Evolutionary conservation across 2,113 vertebrate species (phyloP).

Genomic region (Caretta caretta): DNA sequence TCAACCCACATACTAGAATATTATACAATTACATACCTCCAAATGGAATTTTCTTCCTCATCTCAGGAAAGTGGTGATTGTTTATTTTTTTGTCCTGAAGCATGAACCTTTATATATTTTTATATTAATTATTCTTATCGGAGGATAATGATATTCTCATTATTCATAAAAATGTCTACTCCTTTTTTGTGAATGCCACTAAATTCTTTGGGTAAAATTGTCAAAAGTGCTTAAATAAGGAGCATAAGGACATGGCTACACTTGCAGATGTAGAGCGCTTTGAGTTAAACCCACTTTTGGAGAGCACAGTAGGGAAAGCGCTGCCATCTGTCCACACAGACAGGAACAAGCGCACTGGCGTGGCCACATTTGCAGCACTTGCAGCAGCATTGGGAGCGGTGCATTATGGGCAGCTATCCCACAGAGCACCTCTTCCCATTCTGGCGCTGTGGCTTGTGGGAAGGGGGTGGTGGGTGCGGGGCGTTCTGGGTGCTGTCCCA

Average conservation of each 20-base stretch:
- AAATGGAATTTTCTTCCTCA: neutral
- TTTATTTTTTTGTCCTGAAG: neutral
- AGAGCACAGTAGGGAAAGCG: too few species aligned
- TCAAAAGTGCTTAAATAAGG: neutral
- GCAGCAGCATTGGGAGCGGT: too few species aligned
- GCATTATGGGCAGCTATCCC: too few species aligned
- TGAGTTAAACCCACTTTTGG: too few species aligned
- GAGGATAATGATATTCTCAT: neutral
- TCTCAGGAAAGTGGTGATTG: neutral
- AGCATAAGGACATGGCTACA: neutral
- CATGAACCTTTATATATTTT: neutral
- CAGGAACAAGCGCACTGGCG: too few species aligned
- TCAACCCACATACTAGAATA: neutral
- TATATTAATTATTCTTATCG: neutral
- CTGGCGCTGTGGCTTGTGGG: too few species aligned
- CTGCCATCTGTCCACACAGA: too few species aligned
- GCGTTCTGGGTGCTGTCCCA: too few species aligned
- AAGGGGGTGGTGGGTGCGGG: too few species aligned
- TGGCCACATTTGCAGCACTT: too few species aligned
- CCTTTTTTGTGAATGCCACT: neutral
- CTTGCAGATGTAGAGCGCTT: too few species aligned
- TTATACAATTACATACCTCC: neutral
- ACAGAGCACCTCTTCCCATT: too few species aligned
- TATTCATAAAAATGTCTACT: neutral
- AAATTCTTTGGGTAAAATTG: neutral